Conservation (phyloP, 2,888 invertebrate genomes). For the Euclidia mi region DNA sequence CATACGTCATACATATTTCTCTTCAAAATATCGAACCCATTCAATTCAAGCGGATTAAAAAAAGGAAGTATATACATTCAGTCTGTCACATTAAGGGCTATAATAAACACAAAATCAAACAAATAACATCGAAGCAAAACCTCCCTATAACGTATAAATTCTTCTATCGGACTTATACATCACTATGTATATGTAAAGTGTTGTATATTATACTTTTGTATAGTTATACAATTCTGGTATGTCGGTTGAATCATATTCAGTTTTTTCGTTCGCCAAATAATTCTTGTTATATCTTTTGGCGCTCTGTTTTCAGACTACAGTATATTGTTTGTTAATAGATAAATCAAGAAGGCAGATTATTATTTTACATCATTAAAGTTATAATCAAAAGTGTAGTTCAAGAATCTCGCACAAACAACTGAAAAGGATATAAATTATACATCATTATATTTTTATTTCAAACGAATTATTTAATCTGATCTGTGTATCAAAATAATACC, state of each 20-base stretch:
- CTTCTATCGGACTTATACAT: conserved; percentile 40
- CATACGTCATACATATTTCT: conserved; percentile 2
- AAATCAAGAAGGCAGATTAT: too few relatives aligned
- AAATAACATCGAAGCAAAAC: conserved; percentile 74
- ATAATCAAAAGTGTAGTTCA: too few relatives aligned
- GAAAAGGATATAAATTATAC: too few relatives aligned
- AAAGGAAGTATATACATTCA: conserved; percentile 75
- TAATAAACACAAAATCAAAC: conserved; percentile 78
- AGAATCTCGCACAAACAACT: too few relatives aligned
- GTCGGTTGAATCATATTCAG: conserved; percentile 59
- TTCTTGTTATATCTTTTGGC: conserved; percentile 61
- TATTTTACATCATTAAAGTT: too few relatives aligned
- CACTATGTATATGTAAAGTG: neutral
- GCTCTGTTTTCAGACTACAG: conserved; percentile 48
- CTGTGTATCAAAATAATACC: too few relatives aligned
- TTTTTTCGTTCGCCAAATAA: conserved; percentile 49
- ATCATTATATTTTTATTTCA: too few relatives aligned
- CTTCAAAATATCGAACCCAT: conserved; percentile 33
- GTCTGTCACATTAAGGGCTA: conserved; percentile 81
- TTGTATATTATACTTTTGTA: conserved; percentile 25
- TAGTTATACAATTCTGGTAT: conserved; percentile 66
- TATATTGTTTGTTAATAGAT: conserved; percentile 50
- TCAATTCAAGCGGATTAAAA: conserved; percentile 56
- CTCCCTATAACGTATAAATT: conserved; percentile 56
- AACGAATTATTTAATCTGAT: too few relatives aligned